Base-by-base conservation (phyloP, 92 coral and sea anemone species). In the Epizoanthus illoricatus region DNA sequence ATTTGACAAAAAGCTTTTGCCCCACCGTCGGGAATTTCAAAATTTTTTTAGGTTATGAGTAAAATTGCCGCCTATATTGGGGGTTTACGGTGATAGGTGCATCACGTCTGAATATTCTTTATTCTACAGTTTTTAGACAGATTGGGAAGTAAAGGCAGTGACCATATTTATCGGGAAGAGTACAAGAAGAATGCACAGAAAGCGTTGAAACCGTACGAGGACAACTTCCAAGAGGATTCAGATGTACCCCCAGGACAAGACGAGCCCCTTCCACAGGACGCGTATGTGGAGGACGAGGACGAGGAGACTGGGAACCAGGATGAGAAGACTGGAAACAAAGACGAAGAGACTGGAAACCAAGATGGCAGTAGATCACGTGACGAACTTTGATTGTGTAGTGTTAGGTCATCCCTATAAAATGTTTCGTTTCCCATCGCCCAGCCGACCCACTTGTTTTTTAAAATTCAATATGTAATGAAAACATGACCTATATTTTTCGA, bases 161-260 rank as follows among this genome's bases (percentile, higher is more conserved):
- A 39, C 63, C 49, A 39, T 17, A 7, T 75, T 2, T 39, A 6
- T 39, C 80, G 41, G 19, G 16, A 60, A 6, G 57, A 75, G 19
- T 75, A 58, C 43, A 18, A 58, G 41, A 75, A 39, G 39, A 75
- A 75, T 49, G n/a, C 60, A 12, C n/a, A 3, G 60, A 75, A 60
- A 59, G 81, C 81, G 5, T 28, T 75, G 21, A 24, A 24, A 43
- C 81, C 81, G 11, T 75, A 60, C 68, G 20, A 58, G 60, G 69
- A 58, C 67, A 58, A 58, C 63, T 42, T 57, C 16, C 33, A 40
- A 39, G 52, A 39, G 0, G 81, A 64, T 64, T 21, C 40, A 64
- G 69, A 75, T 7, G 68, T 33, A 0, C 55, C 69, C 28, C 55
- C 55, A 59, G 69, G 36, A 4, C 2, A 18, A 3, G 12, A 13